Evolutionary conservation across 2,888 invertebrate species (phyloP).

Genomic region (Taphrorychus bicolor): DNA sequence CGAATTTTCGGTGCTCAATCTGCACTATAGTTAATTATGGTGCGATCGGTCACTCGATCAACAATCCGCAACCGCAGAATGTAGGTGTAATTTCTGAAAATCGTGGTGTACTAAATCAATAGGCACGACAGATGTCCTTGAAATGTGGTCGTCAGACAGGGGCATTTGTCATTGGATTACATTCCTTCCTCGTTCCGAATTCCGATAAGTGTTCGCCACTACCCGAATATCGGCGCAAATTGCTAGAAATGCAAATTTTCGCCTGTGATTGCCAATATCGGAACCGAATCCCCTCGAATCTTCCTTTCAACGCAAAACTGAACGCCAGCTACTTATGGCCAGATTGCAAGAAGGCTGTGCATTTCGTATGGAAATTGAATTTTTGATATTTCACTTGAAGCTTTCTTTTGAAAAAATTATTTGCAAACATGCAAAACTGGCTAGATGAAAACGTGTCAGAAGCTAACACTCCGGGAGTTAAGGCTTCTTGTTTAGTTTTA

Average conservation of each 20-base stretch:
- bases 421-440: no score
- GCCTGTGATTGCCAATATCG: background rate
- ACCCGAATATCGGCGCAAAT: background rate
- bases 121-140: background rate
- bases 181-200: background rate
- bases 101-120: background rate
- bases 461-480: no score
- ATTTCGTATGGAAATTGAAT: no score
- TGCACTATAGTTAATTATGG: background rate
- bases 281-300: background rate
- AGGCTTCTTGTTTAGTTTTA: no score
- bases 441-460: no score
- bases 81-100: background rate
- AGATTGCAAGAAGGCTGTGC: no score
- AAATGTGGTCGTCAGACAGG: background rate
- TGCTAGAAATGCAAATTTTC: background rate
- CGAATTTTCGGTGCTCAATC: background rate
- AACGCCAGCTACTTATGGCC: no score
- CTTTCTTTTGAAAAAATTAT: no score
- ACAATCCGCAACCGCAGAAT: background rate
- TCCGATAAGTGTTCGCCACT: background rate
- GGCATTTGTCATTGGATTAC: background rate
- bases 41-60: background rate
- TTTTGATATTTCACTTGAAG: no score
- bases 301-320: no score